phyloP scores from a whole-genome alignment of 2,888 invertebrate genomes.

The Drosophila limbata region DNA sequence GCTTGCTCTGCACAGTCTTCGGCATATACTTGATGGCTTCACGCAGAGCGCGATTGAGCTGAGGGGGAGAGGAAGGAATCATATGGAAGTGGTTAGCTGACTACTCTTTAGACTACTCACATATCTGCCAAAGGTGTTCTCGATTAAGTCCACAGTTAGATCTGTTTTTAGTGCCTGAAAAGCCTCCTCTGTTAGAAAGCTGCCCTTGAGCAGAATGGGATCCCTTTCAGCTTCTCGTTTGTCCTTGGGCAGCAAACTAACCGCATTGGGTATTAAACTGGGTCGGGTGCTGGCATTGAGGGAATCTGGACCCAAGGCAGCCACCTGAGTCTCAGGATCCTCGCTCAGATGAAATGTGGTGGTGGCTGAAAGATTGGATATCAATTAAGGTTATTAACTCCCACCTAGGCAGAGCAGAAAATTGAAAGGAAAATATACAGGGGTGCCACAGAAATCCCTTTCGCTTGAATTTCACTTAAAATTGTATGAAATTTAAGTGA shows the following conservation, averaged over 20 bases:
- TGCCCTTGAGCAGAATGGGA: conserved; percentile 84
- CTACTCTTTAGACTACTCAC: conserved; percentile 59
- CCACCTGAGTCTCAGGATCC: conserved; percentile 91
- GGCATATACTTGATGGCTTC: conserved; percentile 84
- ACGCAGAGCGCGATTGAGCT: conserved; percentile 83
- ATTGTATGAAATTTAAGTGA: too few relatives aligned
- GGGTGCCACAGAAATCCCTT: too few relatives aligned
- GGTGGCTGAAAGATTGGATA: conserved; percentile 50
- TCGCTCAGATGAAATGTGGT: conserved; percentile 84
- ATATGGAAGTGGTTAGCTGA: not conserved
- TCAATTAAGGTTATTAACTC: too few relatives aligned
- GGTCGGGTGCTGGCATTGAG: conserved; percentile 89
- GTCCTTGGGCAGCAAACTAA: conserved; percentile 75
- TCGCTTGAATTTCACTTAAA: too few relatives aligned
- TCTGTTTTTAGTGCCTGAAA: conserved; percentile 84
- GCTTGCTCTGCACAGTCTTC: conserved; percentile 46
- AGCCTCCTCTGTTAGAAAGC: conserved; percentile 84
- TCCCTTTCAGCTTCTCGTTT: conserved; percentile 79
- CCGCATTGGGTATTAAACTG: conserved; percentile 87
- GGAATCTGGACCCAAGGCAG: conserved; percentile 88
- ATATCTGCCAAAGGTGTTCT: conserved; percentile 84
- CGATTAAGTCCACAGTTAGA: conserved; percentile 83
- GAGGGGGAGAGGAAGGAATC: too few relatives aligned
- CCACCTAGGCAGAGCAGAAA: too few relatives aligned
- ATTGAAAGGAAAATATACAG: too few relatives aligned